Conservation (phyloP, 2,797 vertebrate genomes). For the Octomys mimax region DNA sequence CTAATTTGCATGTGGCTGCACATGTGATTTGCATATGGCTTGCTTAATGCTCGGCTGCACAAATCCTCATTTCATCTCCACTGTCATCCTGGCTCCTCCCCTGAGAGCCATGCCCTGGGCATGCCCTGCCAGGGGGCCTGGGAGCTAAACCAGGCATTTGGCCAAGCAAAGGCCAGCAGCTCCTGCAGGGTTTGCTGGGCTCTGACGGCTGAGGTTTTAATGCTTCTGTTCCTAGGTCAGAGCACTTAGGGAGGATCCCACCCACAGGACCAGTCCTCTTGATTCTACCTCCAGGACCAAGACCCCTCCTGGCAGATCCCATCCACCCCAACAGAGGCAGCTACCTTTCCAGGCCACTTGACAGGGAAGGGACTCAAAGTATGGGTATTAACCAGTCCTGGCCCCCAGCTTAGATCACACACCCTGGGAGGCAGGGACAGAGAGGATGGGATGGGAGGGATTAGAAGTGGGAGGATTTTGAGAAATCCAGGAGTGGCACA, state of each 20-base stretch:
- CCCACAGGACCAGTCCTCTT: background rate
- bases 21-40: conserved; percentile 58
- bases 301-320: background rate
- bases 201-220: conserved; percentile 15
- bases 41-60: conserved; percentile 66
- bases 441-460: background rate
- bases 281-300: background rate
- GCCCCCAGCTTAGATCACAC: background rate
- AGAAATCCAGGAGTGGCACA: background rate
- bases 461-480: background rate
- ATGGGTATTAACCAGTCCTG: background rate
- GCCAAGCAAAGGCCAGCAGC: background rate
- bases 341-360: background rate
- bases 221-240: background rate
- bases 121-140: background rate
- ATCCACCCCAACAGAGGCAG: background rate
- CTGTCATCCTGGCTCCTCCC: conserved; percentile 33
- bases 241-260: background rate
- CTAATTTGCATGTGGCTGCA: conserved; percentile 71
- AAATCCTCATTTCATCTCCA: conserved; percentile 57
- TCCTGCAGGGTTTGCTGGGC: background rate
- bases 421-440: background rate
- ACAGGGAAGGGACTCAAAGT: background rate
- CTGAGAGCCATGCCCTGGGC: background rate
- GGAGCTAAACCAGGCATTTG: background rate